phyloP scores from a whole-genome alignment of 1,140 invertebrate genomes.

The Drosophila sechellia region DNA sequence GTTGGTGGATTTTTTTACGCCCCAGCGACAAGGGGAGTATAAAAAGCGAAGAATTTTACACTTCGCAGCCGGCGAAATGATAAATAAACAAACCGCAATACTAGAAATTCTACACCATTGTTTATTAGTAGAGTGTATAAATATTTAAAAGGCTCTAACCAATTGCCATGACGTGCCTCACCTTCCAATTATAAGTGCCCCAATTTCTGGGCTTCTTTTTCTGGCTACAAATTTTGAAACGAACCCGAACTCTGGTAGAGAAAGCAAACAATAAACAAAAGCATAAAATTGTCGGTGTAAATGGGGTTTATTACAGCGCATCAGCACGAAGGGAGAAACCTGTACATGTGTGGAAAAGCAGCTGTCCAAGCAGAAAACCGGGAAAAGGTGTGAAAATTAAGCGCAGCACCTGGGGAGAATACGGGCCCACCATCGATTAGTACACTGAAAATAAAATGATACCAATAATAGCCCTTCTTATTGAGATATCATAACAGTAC shows the following conservation, averaged over 20 bases:
- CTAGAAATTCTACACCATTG: conserved; percentile 4
- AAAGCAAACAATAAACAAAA: conserved; percentile 59
- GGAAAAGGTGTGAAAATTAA: conserved; percentile 55
- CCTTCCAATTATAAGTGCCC: conserved; percentile 47
- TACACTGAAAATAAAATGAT: background rate
- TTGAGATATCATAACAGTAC: too few relatives aligned
- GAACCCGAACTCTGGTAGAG: conserved; percentile 53
- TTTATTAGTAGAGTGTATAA: conserved; percentile 23
- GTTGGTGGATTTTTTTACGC: conserved; percentile 53
- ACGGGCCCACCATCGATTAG: background rate
- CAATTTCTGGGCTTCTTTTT: conserved; percentile 15
- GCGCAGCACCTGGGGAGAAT: conserved; percentile 10
- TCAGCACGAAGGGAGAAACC: conserved; percentile 14
- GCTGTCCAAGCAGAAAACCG: conserved; percentile 43
- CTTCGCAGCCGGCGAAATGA: conserved; percentile 7
- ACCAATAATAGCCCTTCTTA: background rate
- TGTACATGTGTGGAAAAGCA: conserved; percentile 33
- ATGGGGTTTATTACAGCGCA: conserved; percentile 73
- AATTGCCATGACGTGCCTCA: conserved; percentile 56
- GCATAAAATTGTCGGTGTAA: conserved; percentile 62
- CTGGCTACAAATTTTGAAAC: conserved; percentile 69
- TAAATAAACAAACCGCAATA: conserved; percentile 12
- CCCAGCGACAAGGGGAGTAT: conserved; percentile 7
- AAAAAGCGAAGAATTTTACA: conserved; percentile 19
- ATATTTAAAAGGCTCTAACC: conserved; percentile 43